Conservation (phyloP, 2,888 invertebrate species). For the Synergus umbraculus region DNA sequence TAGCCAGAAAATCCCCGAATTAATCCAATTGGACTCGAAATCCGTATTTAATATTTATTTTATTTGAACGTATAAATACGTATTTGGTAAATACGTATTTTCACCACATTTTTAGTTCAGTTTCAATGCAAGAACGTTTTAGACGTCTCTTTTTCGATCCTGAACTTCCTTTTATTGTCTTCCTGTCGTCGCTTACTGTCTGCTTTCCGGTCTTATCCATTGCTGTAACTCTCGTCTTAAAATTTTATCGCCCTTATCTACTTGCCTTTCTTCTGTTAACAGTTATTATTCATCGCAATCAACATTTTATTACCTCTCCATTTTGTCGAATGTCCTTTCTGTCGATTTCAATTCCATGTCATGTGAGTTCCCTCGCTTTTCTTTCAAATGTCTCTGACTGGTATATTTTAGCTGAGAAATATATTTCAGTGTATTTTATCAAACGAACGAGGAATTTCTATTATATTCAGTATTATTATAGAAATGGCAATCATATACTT, state of each 20-base stretch:
- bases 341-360: background rate
- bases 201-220: background rate
- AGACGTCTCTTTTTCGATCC: background rate
- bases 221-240: slow-evolving; percentile 13
- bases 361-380: background rate
- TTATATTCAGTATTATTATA: background rate
- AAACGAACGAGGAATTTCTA: no score
- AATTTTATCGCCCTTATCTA: slow-evolving; percentile 15
- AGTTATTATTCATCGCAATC: slow-evolving; percentile 3
- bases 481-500: background rate
- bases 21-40: background rate
- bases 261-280: slow-evolving; percentile 3
- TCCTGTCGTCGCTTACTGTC: background rate
- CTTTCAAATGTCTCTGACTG: background rate
- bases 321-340: slow-evolving; percentile 1
- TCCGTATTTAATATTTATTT: no score
- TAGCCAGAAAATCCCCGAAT: background rate
- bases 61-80: no score
- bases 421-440: no score
- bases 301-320: slow-evolving; percentile 14
- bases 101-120: background rate
- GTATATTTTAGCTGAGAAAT: no score
- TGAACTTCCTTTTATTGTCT: slow-evolving; percentile 6
- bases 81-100: background rate
- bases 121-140: background rate